Evolutionary conservation across 1,140 invertebrate genomes (phyloP).

Genomic region (Aplysia californica): DNA sequence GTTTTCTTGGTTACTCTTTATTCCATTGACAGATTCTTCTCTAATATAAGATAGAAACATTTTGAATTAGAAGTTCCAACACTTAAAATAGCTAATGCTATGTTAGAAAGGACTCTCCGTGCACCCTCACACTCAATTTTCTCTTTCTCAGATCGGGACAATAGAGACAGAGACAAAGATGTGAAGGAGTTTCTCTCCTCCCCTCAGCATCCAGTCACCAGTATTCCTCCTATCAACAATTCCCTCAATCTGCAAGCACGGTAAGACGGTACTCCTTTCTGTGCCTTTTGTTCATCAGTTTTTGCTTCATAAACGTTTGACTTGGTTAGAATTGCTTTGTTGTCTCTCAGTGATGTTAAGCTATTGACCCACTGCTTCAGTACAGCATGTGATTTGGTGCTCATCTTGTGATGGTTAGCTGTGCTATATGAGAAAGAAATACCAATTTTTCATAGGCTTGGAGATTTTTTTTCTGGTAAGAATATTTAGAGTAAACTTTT

Average conservation of each 20-base stretch:
- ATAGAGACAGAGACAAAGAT: conserved; percentile 25
- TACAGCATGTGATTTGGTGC: neutral
- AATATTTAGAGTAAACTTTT: too few relatives aligned
- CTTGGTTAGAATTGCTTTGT: neutral
- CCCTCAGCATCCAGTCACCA: conserved; percentile 16
- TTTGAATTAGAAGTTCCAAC: too few relatives aligned
- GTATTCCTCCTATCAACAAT: conserved; percentile 53
- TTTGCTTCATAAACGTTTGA: neutral
- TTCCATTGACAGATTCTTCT: too few relatives aligned
- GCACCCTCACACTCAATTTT: too few relatives aligned
- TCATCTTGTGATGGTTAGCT: neutral
- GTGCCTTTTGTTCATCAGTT: neutral
- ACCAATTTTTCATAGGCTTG: too few relatives aligned
- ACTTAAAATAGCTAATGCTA: too few relatives aligned
- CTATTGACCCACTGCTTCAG: neutral
- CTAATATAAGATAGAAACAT: too few relatives aligned
- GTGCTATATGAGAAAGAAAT: neutral
- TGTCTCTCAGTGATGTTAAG: neutral
- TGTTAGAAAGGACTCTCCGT: too few relatives aligned
- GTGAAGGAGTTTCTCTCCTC: conserved; percentile 10
- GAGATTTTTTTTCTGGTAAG: too few relatives aligned
- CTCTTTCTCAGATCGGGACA: too few relatives aligned
- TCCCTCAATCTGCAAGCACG: conserved; percentile 13
- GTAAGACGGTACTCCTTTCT: neutral
- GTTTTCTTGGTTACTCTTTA: too few relatives aligned